Evolutionary conservation across 1,140 invertebrate species (phyloP).

Genomic region (Monochamus saltuarius): DNA sequence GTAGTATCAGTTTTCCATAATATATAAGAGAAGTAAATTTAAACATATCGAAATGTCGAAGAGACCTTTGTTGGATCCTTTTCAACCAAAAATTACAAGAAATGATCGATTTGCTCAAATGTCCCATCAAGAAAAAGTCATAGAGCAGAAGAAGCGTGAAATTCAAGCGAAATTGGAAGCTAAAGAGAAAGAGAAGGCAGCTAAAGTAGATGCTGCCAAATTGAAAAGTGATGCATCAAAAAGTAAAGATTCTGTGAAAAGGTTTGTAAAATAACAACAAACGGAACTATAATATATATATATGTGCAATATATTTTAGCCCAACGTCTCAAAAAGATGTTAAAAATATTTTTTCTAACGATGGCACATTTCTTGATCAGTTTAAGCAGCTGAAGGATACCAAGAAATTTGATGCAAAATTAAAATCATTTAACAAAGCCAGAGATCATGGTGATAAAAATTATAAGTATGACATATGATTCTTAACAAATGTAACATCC

Average conservation of each 20-base stretch:
- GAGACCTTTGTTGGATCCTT: constrained; percentile 51
- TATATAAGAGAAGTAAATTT: too few relatives aligned
- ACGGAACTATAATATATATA: constrained; percentile 18
- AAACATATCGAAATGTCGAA: constrained; percentile 43
- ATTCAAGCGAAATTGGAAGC: constrained; percentile 68
- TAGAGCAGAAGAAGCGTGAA: constrained; percentile 76
- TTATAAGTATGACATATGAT: constrained; percentile 2
- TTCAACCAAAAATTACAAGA: constrained; percentile 59
- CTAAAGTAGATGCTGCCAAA: constrained; percentile 37
- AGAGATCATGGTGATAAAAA: constrained; percentile 34
- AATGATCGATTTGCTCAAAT: constrained; percentile 72
- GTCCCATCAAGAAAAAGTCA: constrained; percentile 78
- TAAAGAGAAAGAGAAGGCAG: constrained; percentile 55
- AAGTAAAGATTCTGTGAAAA: too few relatives aligned
- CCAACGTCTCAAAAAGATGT: constrained; percentile 16
- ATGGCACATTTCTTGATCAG: constrained; percentile 78
- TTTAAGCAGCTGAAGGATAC: constrained; percentile 68
- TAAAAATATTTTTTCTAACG: constrained; percentile 74
- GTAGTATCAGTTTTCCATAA: too few relatives aligned
- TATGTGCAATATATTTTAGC: too few relatives aligned
- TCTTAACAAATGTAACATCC: constrained; percentile 7
- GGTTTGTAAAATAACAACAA: too few relatives aligned
- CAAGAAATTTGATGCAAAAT: constrained; percentile 47
- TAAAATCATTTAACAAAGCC: constrained; percentile 47
- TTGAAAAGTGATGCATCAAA: too few relatives aligned